phyloP scores from a whole-genome alignment of 2,797 vertebrate species.

The Sebastes taczanowskii region DNA sequence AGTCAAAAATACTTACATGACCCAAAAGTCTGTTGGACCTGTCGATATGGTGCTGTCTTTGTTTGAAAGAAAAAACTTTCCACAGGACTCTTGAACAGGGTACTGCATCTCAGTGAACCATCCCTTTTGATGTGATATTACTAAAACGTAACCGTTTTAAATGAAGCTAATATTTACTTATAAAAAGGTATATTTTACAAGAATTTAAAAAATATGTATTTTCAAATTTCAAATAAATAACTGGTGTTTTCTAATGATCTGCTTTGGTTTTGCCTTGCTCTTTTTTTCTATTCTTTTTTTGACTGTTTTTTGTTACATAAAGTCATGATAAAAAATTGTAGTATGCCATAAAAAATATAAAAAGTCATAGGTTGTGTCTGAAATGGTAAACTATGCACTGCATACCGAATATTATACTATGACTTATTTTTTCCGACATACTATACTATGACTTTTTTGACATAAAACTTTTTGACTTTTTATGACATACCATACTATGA shows the following conservation, averaged over 20 bases:
- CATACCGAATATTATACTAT: too few species aligned
- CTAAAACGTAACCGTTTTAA: slow-evolving; percentile 66
- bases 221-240: slow-evolving; percentile 81
- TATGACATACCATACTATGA: too few species aligned
- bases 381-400: too few species aligned
- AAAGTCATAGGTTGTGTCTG: too few species aligned
- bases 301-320: too few species aligned
- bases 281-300: not conserved
- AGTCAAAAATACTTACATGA: slow-evolving; percentile 39
- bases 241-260: slow-evolving; percentile 68
- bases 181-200: slow-evolving; percentile 78
- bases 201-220: slow-evolving; percentile 76
- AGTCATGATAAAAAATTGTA: too few species aligned
- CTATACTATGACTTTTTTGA: too few species aligned
- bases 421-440: too few species aligned
- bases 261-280: not conserved
- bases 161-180: slow-evolving; percentile 69
- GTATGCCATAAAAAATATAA: too few species aligned
- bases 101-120: slow-evolving; percentile 72
- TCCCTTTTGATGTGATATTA: slow-evolving; percentile 78
- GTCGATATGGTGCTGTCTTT: slow-evolving; percentile 59
- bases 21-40: slow-evolving; percentile 28
- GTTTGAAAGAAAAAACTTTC: slow-evolving; percentile 52
- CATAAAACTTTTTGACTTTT: too few species aligned
- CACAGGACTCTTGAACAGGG: slow-evolving; percentile 65